Base-by-base conservation (phyloP, 2,113 vertebrate species). In the Anoplopoma fimbria region DNA sequence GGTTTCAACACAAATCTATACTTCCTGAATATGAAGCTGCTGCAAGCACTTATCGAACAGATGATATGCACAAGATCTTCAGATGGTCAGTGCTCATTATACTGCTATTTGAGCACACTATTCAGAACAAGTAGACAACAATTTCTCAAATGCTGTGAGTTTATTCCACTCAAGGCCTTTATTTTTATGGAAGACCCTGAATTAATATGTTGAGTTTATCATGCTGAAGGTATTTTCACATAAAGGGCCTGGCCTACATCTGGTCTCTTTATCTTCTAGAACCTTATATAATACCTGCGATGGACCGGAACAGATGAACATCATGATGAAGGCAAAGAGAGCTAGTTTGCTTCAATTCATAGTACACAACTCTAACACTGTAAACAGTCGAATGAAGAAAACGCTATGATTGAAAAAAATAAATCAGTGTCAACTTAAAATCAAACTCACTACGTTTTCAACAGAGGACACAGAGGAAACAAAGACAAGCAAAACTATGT, bases 1-100 rank as follows among this genome's bases (percentile, higher is more conserved):
- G 58, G 55, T 74, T 84, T 75, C 51, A 72, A 84, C 69, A 67
- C 67, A 21, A 78, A 83, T 60, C 45, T 62, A 27, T 71, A 82
- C 38, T 23, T 33, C 27, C 25, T 74, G 23, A 38, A 80, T 51
- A 53, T 47, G 25, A 73, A 31, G 61, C 27, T 81, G n/a, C 63
- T 6, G 14, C 19, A 15, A 69, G 61, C 67, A 68, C 14, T 49
- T 4, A 4, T 61, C 17, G 17, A 3, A 64, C 15, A 68, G 12
- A 74, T 3, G 4, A 42, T 38, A 63, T 33, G 31, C 15, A 33
- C 4, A 45, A 33, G 62, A 70, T 67, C 64, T 27, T 6, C 42
- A 61, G 23, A 49, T 9, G 64, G n/a, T 36, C 21, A 25, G 2
- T 15, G 8, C 40, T 57, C 27, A 68, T 36, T 27, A 25, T 3